Base-by-base conservation (phyloP, 2,797 vertebrate species). In the Pseudochirops corinnae region DNA sequence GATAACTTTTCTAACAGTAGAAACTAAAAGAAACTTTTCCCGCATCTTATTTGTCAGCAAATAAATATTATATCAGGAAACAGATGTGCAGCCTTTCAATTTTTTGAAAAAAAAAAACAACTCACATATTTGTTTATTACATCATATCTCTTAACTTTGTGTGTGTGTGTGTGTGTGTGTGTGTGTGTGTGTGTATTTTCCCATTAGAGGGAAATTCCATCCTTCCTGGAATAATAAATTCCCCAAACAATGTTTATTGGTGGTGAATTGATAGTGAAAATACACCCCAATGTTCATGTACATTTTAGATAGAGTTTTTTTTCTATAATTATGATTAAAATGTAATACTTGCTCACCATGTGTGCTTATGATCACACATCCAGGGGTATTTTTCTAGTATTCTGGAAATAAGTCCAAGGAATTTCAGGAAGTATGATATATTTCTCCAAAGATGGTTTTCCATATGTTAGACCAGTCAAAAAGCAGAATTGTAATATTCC, bases 151-250 rank as follows among this genome's bases (percentile, higher is more conserved):
- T 31, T 5, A 5, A 52, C 5, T 52, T 29, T 97, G 67, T 31
- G 56, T 94, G 93, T 39, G n/a, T 67, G 33, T 74, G 33, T 97
- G 67, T 31, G 56, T 94, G 93, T n/a, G 33, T 67, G 33, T 82
- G 33, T n/a, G 33, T 39, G 16, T 39, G 56, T 53, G 13, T 92
- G 12, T 39, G 92, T 93, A 55, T 6, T 96, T 97, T 29, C 96
- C 97, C 97, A 91, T 96, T 96, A 60, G 21, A 60, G 93, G 98
- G 94, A 98, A 98, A 96, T 98, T 97, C 94, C 46, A 50, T n/a
- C 97, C 97, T 98, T 98, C 97, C 98, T 98, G 97, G 94, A 98
- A 98, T 94, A 96, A 95, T 93, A 90, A 93, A 96, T 97, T 95
- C 90, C 74, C 97, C 26, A 97, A 98, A 96, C 97, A 96, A 58